Base-by-base conservation (phyloP, 1,140 invertebrate species). In the Heliothis subflexa region DNA sequence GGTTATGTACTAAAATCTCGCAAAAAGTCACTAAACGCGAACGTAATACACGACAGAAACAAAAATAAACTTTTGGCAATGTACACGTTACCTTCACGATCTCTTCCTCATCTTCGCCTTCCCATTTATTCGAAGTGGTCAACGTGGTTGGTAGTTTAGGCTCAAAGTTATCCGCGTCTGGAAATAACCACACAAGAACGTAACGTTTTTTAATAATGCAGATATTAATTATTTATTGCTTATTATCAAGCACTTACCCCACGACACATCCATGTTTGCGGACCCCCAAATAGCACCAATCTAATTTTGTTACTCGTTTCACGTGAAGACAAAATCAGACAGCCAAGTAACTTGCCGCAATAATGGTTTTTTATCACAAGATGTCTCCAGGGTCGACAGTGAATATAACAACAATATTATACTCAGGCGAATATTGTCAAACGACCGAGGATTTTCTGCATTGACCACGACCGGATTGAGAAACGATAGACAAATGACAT, bases 61-160 rank as follows among this genome's bases (percentile, higher is more conserved):
- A 49, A 70, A 82, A 79, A 74, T 71, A 78, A 78, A 74, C 59
- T 71, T 77, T 93, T 94, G 91, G 91, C 93, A 92, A 71, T 66
- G 70, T 54, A 84, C 77, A 33, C 28, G 59, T 89, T 95, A 98
- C 97, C 96, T 98, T 98, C 80, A 98, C 97, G 80, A 97, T 96
- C 75, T 98, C 97, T 78, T 97, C 97, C 85, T 98, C 97, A 90
- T 98, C 98, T 91, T 98, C 97, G 72, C 97, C 98, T 91, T 97
- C 97, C 97, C 97, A 98, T 96, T 97, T 98, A 93, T 97, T 97
- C 59, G 93, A 92, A 80, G 84, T 85, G 77, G 93, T 90, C 93
- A 94, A 91, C 91, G 93, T 94, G 90, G 93, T 93, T 84, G 92
- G 91, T 72, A 94, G 88, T 91, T 93, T 93, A 72, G 93, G 94